Evolutionary conservation across 2,113 vertebrate species (phyloP).

Genomic region (Vulpes vulpes): DNA sequence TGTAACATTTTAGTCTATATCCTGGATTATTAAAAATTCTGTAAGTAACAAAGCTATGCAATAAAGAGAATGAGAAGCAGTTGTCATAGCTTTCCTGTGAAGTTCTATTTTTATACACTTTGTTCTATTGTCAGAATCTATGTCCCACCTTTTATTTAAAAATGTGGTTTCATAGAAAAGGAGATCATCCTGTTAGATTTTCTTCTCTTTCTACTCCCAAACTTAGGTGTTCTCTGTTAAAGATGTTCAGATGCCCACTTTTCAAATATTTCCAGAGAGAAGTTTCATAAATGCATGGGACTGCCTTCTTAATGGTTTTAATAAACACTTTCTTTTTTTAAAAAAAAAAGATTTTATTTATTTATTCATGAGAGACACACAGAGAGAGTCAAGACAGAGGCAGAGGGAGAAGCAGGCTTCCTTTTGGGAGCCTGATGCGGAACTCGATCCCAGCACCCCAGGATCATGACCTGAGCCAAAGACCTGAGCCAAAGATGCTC

Average conservation of each 20-base stretch:
- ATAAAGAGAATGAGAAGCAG: background rate
- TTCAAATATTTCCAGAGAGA: conserved; percentile 30
- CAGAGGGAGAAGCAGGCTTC: too few species aligned
- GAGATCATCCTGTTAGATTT: background rate
- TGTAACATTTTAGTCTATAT: background rate
- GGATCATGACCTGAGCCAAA: too few species aligned
- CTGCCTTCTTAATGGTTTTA: background rate
- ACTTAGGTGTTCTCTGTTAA: background rate
- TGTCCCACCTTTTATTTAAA: background rate
- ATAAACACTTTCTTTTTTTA: background rate
- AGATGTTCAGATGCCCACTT: background rate
- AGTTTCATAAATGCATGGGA: background rate
- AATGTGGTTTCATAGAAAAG: background rate
- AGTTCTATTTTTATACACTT: conserved; percentile 4
- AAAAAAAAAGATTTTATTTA: too few species aligned
- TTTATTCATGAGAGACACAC: too few species aligned
- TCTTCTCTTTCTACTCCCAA: background rate
- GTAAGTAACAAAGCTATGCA: background rate
- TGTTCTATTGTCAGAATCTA: background rate
- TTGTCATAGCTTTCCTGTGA: background rate
- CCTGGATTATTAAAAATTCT: conserved; percentile 24
- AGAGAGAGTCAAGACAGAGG: too few species aligned
- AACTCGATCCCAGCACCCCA: too few species aligned
- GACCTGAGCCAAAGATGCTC: too few species aligned
- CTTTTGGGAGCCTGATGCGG: too few species aligned